Conservation (phyloP, 2,113 vertebrate genomes). For the Daboia siamensis region DNA sequence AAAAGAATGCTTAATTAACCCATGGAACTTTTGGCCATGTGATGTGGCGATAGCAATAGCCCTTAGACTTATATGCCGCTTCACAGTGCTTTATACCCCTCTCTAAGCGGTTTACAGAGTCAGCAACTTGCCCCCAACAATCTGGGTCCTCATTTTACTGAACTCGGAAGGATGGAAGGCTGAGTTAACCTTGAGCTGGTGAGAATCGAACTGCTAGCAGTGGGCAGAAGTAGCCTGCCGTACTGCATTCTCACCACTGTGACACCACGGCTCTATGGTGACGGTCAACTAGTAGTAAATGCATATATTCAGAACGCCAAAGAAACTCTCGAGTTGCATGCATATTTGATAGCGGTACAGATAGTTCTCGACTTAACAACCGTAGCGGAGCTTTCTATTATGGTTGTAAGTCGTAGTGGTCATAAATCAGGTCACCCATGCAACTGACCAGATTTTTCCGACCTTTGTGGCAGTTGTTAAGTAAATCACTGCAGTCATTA, state of each 20-base stretch:
- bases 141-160: too few relatives aligned
- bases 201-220: too few relatives aligned
- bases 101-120: too few relatives aligned
- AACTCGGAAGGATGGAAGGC: too few relatives aligned
- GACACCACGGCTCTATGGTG: too few relatives aligned
- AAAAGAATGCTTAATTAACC: not conserved
- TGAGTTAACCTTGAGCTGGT: too few relatives aligned
- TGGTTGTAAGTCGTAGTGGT: not conserved
- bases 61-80: too few relatives aligned
- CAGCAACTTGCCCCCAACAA: too few relatives aligned
- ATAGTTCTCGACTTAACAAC: not conserved
- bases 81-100: too few relatives aligned
- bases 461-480: not conserved
- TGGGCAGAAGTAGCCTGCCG: too few relatives aligned
- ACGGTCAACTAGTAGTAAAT: not conserved
- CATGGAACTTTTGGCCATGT: not conserved
- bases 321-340: not conserved
- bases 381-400: not conserved
- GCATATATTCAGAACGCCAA: not conserved
- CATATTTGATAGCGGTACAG: too few relatives aligned
- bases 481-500: not conserved
- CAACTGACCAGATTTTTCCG: not conserved
- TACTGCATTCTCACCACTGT: too few relatives aligned
- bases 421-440: not conserved
- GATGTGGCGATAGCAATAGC: not conserved